Conservation (phyloP, 2,113 vertebrate species). For the Stomatorhinus ivindoensis region DNA sequence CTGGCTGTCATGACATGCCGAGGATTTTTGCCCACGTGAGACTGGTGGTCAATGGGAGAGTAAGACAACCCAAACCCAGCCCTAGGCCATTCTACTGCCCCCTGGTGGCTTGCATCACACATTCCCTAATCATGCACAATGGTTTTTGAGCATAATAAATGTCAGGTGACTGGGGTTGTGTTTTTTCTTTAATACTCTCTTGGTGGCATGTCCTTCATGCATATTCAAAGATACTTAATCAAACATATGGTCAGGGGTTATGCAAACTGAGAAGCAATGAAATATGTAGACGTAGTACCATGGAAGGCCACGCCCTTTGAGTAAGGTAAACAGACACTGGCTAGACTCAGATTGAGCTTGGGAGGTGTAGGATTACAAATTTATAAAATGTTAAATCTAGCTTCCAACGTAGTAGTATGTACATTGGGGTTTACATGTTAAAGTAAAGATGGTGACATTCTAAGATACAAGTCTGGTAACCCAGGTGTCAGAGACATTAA, state of each 20-base stretch:
- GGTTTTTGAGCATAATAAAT: neutral
- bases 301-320: neutral
- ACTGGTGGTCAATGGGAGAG: neutral
- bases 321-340: neutral
- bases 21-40: neutral
- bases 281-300: neutral
- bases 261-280: neutral
- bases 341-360: neutral
- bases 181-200: neutral
- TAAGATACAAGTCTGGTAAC: no score
- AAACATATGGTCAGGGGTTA: neutral
- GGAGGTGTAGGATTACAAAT: no score
- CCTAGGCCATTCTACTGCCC: neutral
- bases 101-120: neutral
- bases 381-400: no score
- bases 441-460: no score
- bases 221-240: neutral
- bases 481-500: no score
- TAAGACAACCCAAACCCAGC: neutral
- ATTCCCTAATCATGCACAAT: neutral
- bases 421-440: no score
- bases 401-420: no score
- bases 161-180: neutral
- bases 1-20: neutral
- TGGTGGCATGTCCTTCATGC: neutral